Conservation (phyloP, 2,113 vertebrate species). For the Heloderma charlesbogerti region DNA sequence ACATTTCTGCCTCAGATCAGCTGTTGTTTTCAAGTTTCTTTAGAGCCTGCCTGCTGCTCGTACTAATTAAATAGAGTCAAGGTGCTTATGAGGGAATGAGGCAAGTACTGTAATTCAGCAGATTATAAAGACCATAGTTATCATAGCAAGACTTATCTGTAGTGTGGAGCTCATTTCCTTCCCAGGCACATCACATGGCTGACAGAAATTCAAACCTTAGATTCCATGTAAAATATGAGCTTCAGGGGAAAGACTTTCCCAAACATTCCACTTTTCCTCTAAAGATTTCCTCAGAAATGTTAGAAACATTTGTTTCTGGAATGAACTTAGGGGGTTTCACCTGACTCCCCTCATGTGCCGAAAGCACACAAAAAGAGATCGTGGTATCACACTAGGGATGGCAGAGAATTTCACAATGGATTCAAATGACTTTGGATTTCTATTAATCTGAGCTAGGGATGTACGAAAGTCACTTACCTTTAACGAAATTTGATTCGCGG, state of each 20-base stretch:
- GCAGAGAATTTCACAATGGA: too few relatives aligned
- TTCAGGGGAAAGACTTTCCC: conserved; percentile 3
- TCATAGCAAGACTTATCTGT: conserved; percentile 40
- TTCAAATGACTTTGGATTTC: too few relatives aligned
- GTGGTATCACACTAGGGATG: background rate
- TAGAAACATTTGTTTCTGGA: conserved; percentile 33
- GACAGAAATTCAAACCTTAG: conserved; percentile 49
- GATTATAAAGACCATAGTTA: conserved; percentile 44
- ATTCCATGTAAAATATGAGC: conserved; percentile 55
- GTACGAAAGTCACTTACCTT: too few relatives aligned
- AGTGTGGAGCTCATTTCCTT: conserved; percentile 17
- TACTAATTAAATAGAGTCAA: conserved; percentile 71
- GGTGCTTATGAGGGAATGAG: conserved; percentile 54
- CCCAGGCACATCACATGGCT: conserved; percentile 55
- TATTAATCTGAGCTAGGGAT: too few relatives aligned
- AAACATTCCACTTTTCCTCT: conserved; percentile 9
- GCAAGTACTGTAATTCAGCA: conserved; percentile 45
- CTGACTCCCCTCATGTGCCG: background rate
- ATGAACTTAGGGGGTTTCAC: background rate
- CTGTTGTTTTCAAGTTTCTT: conserved; percentile 77
- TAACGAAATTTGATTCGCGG: too few relatives aligned
- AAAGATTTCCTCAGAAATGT: conserved; percentile 41
- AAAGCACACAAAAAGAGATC: background rate
- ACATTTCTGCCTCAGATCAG: conserved; percentile 63
- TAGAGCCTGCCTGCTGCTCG: conserved; percentile 72